A percentile compares a stretch with the other conserved stretches of the same genome.
phyloP scores from a whole-genome alignment of 1,140 invertebrate species.

The Drosophila jambulina region DNA sequence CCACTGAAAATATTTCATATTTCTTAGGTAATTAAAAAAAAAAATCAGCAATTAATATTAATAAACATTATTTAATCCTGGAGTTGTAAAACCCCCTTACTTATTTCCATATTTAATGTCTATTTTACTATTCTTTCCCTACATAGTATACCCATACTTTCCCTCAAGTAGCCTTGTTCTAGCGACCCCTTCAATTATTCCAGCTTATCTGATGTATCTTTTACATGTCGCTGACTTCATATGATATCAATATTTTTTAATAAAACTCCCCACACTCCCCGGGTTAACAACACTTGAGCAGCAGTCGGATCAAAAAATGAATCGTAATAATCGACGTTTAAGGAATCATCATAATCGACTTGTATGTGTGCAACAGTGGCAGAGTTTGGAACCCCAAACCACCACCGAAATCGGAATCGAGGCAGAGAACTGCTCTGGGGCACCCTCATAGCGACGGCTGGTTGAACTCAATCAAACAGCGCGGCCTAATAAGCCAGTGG shows the following conservation, averaged over 20 bases:
- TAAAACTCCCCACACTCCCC: slow-evolving; percentile 36
- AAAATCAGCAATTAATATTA: too few relatives aligned
- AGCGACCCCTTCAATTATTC: slow-evolving; percentile 31
- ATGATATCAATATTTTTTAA: slow-evolving; percentile 56
- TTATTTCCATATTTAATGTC: neutral
- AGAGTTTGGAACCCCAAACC: slow-evolving; percentile 21
- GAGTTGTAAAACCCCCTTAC: neutral
- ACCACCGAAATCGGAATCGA: slow-evolving; percentile 16
- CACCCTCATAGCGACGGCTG: slow-evolving; percentile 65
- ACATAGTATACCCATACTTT: neutral
- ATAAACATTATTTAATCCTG: neutral
- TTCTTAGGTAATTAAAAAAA: too few relatives aligned
- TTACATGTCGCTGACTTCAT: slow-evolving; percentile 34
- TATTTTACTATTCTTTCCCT: neutral
- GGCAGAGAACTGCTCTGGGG: slow-evolving; percentile 21
- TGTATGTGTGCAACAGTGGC: slow-evolving; percentile 59
- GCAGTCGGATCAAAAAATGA: slow-evolving; percentile 13
- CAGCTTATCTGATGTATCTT: slow-evolving; percentile 53
- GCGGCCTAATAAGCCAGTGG: slow-evolving; percentile 69
- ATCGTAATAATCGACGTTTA: slow-evolving; percentile 40
- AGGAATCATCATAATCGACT: slow-evolving; percentile 66
- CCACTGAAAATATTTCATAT: too few relatives aligned
- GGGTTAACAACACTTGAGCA: slow-evolving; percentile 51
- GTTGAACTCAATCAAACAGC: slow-evolving; percentile 68
- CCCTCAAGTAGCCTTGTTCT: neutral